Evolutionary conservation across 2,888 invertebrate species (phyloP).

Genomic region (Harpalus rufipes): DNA sequence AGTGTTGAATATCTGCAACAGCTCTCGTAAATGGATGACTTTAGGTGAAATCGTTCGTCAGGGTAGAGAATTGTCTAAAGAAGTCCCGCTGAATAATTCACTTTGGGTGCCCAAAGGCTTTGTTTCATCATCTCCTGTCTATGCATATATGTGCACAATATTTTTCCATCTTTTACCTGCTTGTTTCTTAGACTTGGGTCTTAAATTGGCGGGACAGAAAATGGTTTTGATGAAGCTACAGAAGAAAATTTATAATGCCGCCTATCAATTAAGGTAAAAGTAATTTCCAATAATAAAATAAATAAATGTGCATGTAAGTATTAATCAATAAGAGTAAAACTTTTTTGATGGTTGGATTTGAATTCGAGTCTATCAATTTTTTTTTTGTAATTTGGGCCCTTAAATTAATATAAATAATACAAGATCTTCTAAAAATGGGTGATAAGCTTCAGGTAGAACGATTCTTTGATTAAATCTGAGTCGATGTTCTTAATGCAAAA

Average conservation of each 20-base stretch:
- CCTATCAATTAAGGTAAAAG: conserved; percentile 23
- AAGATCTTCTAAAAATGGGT: too few relatives aligned
- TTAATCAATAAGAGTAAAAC: too few relatives aligned
- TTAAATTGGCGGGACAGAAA: conserved; percentile 84
- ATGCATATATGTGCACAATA: conserved; percentile 85
- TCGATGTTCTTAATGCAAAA: too few relatives aligned
- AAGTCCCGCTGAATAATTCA: conserved; percentile 84
- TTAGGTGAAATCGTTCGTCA: conserved; percentile 8
- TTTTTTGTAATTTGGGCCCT: too few relatives aligned
- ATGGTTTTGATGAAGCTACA: conserved; percentile 80
- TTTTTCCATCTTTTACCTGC: conserved; percentile 83
- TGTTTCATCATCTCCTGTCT: conserved; percentile 80
- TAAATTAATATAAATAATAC: too few relatives aligned
- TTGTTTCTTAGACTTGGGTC: conserved; percentile 76
- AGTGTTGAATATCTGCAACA: conserved; percentile 13
- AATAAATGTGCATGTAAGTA: too few relatives aligned
- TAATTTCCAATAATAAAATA: too few relatives aligned
- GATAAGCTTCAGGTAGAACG: too few relatives aligned
- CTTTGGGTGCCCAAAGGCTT: conserved; percentile 84
- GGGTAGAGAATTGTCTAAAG: conserved; percentile 74
- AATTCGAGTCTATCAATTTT: too few relatives aligned
- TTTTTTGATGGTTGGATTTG: too few relatives aligned
- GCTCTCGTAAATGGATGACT: conserved; percentile 38
- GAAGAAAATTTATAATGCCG: conserved; percentile 49
- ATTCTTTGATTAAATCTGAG: too few relatives aligned